Evolutionary conservation across 1,140 invertebrate genomes (phyloP).

Genomic region (Lepidostoma basale): DNA sequence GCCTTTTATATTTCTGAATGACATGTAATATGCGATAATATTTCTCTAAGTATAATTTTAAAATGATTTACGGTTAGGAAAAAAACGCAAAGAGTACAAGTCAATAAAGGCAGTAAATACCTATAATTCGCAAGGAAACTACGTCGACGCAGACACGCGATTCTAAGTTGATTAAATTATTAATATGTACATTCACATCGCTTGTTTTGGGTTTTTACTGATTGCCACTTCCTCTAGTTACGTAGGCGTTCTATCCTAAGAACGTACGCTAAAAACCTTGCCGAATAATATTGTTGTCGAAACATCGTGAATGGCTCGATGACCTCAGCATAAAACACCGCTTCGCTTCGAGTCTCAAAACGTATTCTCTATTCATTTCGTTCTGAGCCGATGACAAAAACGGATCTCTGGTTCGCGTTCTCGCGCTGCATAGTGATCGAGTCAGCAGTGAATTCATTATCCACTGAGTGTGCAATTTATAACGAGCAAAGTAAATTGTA

Average conservation of each 20-base stretch:
- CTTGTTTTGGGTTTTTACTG: neutral
- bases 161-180: neutral
- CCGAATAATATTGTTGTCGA: conserved; percentile 3
- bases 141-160: neutral
- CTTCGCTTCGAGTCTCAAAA: neutral
- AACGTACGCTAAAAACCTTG: neutral
- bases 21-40: no score
- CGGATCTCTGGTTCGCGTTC: conserved; percentile 6
- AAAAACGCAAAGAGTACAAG: no score
- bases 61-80: no score
- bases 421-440: neutral
- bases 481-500: no score
- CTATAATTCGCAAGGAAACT: no score
- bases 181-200: no score
- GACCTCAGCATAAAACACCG: conserved; percentile 4
- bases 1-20: no score
- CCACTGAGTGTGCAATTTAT: no score
- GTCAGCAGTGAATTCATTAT: neutral
- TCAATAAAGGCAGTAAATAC: no score
- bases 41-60: no score
- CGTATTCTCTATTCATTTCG: conserved; percentile 2
- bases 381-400: conserved; percentile 1
- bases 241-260: neutral
- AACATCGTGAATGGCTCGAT: neutral
- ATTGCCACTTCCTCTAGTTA: conserved; percentile 3